Base-by-base conservation (phyloP, 23 tunicate species). In the Clavelina lepadiformis region DNA sequence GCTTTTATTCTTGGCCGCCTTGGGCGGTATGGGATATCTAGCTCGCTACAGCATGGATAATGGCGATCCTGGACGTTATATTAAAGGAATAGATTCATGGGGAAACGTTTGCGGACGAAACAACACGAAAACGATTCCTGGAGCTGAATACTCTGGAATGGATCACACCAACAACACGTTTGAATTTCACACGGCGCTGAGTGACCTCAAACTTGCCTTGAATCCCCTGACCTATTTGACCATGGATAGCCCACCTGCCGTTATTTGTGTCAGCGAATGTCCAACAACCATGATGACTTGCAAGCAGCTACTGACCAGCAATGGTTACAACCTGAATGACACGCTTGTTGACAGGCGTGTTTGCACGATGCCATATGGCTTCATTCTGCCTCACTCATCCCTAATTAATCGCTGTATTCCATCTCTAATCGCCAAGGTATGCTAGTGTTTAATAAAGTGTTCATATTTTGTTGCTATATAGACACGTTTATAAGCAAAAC, bases 51-150 rank as follows among this genome's bases (percentile, higher is more conserved):
- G 63, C 22, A 44, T 36, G 26, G 45, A 32, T 13, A 25, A 27
- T 1, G 97, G 97, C 13, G 80, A 89, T 29, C 88, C 88, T 0
- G 65, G 45, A 35, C 73, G 83, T 4, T 89, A 89, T 62, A 15
- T 75, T 8, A 0, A 75, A 46, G 97, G 97, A 0, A 61, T 56
- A 2, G 97, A 89, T 70, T 89, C 97, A 3, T 89, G 91, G 89
- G 97, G 97, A 31, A 89, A 89, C 35, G 72, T 72, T 1, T 89
- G 97, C 44, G 89, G 97, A 20, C 25, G 76, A 26, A 81, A 81
- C 41, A 30, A 49, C 49, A 89, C 75, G 33, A 1, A 21, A 26
- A 20, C 1, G 1, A 55, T 67, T 33, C 33, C 37, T 1, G 75
- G 73, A 26, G 78, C 70, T 3, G 27, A 30, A 1, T 58, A 45